Percentiles rank a stretch among this genome's conserved stretches.
Conservation (phyloP, 2,113 vertebrate species). For the Leiothrix lutea region DNA sequence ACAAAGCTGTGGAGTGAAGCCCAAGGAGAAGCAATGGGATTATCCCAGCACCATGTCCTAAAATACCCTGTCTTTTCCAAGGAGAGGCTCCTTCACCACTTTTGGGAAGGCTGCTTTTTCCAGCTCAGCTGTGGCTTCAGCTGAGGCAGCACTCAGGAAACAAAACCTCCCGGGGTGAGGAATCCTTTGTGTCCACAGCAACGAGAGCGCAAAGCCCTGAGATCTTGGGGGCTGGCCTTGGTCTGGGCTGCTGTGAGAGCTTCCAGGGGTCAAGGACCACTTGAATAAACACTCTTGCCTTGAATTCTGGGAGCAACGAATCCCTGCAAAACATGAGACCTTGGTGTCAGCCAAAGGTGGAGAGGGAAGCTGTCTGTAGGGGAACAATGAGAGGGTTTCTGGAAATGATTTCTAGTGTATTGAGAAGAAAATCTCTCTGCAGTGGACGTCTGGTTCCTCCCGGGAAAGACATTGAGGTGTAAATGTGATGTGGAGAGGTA, state of each 20-base stretch:
- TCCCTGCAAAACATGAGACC: background rate
- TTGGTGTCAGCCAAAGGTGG: background rate
- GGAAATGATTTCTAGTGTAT: background rate
- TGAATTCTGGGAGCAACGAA: background rate
- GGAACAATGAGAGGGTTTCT: background rate
- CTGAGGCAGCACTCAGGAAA: background rate
- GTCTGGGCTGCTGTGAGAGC: background rate
- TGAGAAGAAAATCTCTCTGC: background rate
- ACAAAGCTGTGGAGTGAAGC: background rate
- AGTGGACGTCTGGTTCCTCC: background rate
- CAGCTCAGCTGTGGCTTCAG: background rate
- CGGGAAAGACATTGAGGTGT: background rate
- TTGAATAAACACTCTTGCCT: background rate
- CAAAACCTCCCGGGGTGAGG: rapidly evolving
- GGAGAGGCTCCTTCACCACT: rapidly evolving
- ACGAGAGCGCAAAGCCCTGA: background rate
- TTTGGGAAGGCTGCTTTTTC: background rate
- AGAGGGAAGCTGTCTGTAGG: background rate
- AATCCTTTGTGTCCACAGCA: background rate
- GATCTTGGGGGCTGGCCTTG: background rate
- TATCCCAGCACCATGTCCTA: background rate
- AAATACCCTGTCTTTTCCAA: rapidly evolving
- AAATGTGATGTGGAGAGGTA: background rate
- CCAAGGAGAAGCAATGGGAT: background rate
- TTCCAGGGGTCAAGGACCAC: background rate